These are phyloP conservation scores for Mythimna pallens DNA, from an alignment of 2,888 invertebrate genomes.

Conservation along the genomic window DNA sequence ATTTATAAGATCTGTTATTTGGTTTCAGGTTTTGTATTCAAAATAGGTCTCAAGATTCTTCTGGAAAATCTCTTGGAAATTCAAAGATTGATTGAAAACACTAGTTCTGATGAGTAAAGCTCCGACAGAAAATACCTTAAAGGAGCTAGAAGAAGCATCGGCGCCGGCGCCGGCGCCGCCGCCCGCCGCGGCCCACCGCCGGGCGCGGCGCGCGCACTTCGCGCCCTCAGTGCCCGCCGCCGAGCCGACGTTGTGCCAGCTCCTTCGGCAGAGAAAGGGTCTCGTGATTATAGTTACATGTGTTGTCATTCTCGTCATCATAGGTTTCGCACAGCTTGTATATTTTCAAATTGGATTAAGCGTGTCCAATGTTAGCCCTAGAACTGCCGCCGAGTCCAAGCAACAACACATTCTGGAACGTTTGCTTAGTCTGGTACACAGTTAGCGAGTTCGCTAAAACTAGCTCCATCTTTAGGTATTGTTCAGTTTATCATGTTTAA, in stretches of 20 bases:
- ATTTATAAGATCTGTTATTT: neutral
- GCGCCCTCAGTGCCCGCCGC: neutral
- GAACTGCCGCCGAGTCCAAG: neutral
- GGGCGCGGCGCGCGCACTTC: neutral
- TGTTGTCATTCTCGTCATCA: conserved; percentile 26
- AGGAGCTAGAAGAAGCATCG: neutral
- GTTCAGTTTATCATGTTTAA: neutral
- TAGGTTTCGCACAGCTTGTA: conserved; percentile 21
- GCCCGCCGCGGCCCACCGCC: too few relatives aligned
- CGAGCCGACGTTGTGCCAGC: neutral
- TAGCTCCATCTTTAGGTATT: neutral
- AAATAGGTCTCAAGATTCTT: neutral
- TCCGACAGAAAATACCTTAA: neutral
- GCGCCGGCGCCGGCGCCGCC: neutral
- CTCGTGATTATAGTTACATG: conserved; percentile 17
- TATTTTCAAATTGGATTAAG: neutral
- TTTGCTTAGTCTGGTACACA: too few relatives aligned
- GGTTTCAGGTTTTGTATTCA: neutral
- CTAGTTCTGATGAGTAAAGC: conserved; percentile 24
- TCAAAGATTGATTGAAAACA: conserved; percentile 1
- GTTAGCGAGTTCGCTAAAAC: neutral
- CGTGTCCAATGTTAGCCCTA: conserved; percentile 2
- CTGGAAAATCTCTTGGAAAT: neutral
- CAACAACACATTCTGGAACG: neutral
- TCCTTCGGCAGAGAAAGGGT: conserved; percentile 11